These are phyloP conservation scores for Hemicrepidius hirtus DNA, from an alignment of 2,888 invertebrate genomes.

Conservation along the genomic window DNA sequence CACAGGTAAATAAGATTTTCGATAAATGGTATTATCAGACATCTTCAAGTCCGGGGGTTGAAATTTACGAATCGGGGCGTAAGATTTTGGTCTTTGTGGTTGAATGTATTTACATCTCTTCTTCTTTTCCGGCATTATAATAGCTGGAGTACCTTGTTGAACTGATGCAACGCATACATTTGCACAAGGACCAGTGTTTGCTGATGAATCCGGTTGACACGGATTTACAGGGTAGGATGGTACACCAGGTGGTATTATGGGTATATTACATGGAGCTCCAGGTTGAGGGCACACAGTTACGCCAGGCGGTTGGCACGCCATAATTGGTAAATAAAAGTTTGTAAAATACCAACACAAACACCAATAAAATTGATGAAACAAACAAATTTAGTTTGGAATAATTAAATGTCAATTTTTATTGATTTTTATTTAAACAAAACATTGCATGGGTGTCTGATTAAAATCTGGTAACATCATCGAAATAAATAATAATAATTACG, in stretches of 20 bases:
- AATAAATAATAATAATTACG: too few relatives aligned
- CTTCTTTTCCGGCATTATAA: constrained; percentile 53
- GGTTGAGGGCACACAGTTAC: constrained; percentile 20
- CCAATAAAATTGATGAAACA: background rate
- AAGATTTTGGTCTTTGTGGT: constrained; percentile 43
- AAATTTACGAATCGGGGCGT: constrained; percentile 75
- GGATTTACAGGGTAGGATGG: constrained; percentile 62
- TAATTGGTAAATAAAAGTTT: background rate
- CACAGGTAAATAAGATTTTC: constrained; percentile 77
- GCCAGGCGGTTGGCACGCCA: background rate
- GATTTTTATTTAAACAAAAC: background rate
- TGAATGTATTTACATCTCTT: constrained; percentile 50
- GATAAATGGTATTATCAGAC: constrained; percentile 79
- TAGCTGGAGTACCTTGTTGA: constrained; percentile 53
- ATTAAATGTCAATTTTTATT: constrained; percentile 7
- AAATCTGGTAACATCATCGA: too few relatives aligned
- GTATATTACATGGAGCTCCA: constrained; percentile 29
- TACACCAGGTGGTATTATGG: constrained; percentile 50
- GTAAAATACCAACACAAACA: background rate
- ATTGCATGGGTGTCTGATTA: too few relatives aligned
- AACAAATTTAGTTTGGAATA: background rate
- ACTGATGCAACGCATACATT: constrained; percentile 65
- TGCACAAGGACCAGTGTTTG: constrained; percentile 52
- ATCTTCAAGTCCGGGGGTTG: constrained; percentile 76
- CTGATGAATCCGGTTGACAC: constrained; percentile 54